Conservation (phyloP, 2,888 invertebrate species). For the Acanthosepion lycidas region DNA sequence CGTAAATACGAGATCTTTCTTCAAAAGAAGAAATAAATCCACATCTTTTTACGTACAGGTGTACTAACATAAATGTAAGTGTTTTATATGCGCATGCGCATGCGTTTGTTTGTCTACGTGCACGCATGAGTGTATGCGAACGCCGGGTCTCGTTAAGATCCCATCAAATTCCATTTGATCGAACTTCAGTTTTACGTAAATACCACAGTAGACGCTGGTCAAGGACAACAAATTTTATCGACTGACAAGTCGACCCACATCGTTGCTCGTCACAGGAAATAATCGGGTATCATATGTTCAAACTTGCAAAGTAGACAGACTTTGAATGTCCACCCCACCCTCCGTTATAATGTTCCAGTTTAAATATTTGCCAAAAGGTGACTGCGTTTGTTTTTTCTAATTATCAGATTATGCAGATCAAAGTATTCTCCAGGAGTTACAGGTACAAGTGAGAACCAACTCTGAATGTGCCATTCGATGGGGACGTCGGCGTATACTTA, state of each 20-base stretch:
- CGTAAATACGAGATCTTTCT: too few relatives aligned
- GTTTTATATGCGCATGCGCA: not conserved
- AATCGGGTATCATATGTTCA: too few relatives aligned
- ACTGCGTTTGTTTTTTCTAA: not conserved
- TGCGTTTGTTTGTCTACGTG: not conserved
- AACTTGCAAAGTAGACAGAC: too few relatives aligned
- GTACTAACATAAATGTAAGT: too few relatives aligned
- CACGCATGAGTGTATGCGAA: not conserved
- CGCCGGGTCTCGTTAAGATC: not conserved
- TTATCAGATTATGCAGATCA: slow-evolving; percentile 54
- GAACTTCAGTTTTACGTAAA: not conserved
- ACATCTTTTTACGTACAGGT: too few relatives aligned
- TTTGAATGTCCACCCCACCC: not conserved
- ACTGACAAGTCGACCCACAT: too few relatives aligned
- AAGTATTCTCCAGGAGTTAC: slow-evolving; percentile 57
- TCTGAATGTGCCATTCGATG: slow-evolving; percentile 58
- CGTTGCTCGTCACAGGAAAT: too few relatives aligned
- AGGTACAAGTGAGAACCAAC: slow-evolving; percentile 56
- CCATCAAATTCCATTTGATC: not conserved
- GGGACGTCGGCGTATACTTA: slow-evolving; percentile 60
- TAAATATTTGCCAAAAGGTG: not conserved
- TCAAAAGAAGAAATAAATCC: too few relatives aligned
- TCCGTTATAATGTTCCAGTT: not conserved
- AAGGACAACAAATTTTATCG: not conserved
- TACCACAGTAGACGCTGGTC: not conserved